These are phyloP conservation scores for Parnassius mnemosyne DNA, from an alignment of 2,888 invertebrate genomes.

Conservation along the genomic window DNA sequence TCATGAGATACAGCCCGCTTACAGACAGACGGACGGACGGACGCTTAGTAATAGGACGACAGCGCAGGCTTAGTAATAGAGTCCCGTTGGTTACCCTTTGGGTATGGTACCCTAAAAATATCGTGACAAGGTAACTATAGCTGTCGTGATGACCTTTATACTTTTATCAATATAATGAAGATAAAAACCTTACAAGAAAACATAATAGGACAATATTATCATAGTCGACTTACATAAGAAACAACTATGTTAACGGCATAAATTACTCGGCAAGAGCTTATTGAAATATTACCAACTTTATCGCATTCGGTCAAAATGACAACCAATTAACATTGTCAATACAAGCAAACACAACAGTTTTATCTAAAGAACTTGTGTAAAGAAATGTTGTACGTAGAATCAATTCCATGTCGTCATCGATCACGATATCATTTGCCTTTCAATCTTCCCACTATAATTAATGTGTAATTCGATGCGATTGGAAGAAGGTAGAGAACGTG, in stretches of 20 bases:
- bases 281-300: slow-evolving; percentile 27
- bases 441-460: slow-evolving; percentile 18
- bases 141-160: slow-evolving; percentile 16
- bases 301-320: slow-evolving; percentile 23
- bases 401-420: slow-evolving; percentile 25
- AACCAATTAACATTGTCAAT: slow-evolving; percentile 27
- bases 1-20: too few relatives aligned
- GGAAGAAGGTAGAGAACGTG: slow-evolving; percentile 2
- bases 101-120: not conserved
- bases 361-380: slow-evolving; percentile 25
- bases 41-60: too few relatives aligned
- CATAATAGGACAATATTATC: slow-evolving; percentile 24
- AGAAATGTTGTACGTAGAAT: slow-evolving; percentile 24
- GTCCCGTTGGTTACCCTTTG: too few relatives aligned
- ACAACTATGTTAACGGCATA: slow-evolving; percentile 19
- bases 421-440: slow-evolving; percentile 21
- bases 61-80: too few relatives aligned
- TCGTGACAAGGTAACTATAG: slow-evolving; percentile 4
- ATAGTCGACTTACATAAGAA: slow-evolving; percentile 20
- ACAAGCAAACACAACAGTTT: slow-evolving; percentile 14
- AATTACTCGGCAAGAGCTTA: slow-evolving; percentile 14
- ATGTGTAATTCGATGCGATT: slow-evolving; percentile 13
- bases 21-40: too few relatives aligned
- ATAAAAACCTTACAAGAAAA: slow-evolving; percentile 21
- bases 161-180: slow-evolving; percentile 17